Conservation (phyloP, 2,113 vertebrate genomes). For the Cricetomys ansorgei region DNA sequence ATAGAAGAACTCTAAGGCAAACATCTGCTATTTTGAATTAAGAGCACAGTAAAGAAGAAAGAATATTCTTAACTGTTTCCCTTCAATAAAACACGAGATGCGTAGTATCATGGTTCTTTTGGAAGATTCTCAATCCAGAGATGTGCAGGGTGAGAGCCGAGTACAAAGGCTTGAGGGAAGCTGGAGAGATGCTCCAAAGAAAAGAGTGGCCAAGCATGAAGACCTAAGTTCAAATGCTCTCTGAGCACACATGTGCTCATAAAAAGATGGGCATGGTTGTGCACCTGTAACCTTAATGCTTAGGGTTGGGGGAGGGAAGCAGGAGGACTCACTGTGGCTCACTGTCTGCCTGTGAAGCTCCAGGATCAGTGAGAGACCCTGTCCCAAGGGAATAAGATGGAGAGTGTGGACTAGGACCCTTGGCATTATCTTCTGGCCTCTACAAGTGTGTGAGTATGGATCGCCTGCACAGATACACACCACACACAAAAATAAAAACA, state of each 20-base stretch:
- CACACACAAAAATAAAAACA: background rate
- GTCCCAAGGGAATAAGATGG: too few relatives aligned
- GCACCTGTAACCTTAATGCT: background rate
- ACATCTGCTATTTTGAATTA: slow-evolving; percentile 31
- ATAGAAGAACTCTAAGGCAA: background rate
- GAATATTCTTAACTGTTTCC: background rate
- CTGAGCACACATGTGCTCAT: background rate
- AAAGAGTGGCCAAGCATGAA: background rate
- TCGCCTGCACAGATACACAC: background rate
- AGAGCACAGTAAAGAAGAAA: background rate
- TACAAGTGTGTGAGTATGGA: background rate
- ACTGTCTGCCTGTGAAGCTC: too few relatives aligned
- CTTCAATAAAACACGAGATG: slow-evolving; percentile 33
- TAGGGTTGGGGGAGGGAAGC: background rate
- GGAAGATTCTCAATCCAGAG: slow-evolving; percentile 1
- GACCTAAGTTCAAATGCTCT: background rate
- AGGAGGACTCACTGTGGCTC: background rate
- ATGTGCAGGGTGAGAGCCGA: background rate
- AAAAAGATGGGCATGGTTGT: background rate
- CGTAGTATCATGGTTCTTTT: background rate
- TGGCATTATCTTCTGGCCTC: background rate
- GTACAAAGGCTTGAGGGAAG: background rate
- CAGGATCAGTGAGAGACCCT: background rate
- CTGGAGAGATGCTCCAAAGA: background rate
- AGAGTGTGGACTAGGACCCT: background rate